Evolutionary conservation across 1,140 invertebrate species (phyloP).

Genomic region (Brachionus plicatilis): DNA sequence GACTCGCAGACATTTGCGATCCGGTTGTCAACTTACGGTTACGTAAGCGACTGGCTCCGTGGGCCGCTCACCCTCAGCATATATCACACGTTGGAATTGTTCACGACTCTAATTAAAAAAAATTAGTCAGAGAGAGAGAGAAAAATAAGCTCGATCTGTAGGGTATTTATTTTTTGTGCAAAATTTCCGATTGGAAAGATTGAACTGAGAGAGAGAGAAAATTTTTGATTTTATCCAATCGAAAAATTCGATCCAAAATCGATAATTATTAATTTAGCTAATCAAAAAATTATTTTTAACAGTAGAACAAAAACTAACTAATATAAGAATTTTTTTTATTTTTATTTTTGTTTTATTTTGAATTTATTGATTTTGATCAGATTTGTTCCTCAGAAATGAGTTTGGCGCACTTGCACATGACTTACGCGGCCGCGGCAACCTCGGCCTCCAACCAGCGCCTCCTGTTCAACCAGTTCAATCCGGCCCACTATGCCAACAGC

Average conservation of each 20-base stretch:
- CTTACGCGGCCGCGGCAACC: constrained; percentile 12
- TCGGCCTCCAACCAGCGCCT: not conserved
- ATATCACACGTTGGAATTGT: constrained; percentile 2
- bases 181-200: not conserved
- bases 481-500: not conserved
- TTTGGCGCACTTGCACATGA: constrained; percentile 40
- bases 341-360: not conserved
- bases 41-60: no score
- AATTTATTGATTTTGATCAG: not conserved
- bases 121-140: not conserved
- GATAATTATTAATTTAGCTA: constrained; percentile 36
- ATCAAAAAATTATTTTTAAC: constrained; percentile 35
- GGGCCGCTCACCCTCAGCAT: not conserved
- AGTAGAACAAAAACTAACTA: constrained; percentile 28
- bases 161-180: not conserved
- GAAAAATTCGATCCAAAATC: not conserved
- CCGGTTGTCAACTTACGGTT: not conserved
- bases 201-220: not conserved
- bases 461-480: not conserved
- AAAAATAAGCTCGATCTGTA: not conserved
- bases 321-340: not conserved
- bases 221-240: not conserved
- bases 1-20: not conserved
- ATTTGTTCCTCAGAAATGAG: constrained; percentile 12
- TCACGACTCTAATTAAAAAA: constrained; percentile 7